Percentiles rank a stretch among this genome's conserved stretches.
Conservation (phyloP, 2,888 invertebrate genomes). For the Timandra comae region DNA sequence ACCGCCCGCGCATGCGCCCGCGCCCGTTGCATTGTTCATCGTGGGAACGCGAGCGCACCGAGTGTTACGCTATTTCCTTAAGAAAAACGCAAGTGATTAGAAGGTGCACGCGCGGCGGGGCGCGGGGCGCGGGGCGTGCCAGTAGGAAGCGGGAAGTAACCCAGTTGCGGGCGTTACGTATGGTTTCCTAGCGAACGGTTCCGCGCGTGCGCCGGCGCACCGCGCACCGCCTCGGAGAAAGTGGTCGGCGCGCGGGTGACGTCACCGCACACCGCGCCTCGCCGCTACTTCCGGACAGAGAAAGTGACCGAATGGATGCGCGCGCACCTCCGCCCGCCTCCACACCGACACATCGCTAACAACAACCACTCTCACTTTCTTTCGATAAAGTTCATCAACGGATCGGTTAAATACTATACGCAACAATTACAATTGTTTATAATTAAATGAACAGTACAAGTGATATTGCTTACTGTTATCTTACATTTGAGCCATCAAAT, state of each 20-base stretch:
- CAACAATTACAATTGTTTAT: no score
- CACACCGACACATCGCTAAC: slow-evolving; percentile 6
- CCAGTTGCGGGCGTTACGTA: slow-evolving; percentile 52
- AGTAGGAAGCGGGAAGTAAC: slow-evolving; percentile 66
- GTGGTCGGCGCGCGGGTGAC: not conserved
- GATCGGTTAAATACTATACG: no score
- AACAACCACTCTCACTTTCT: slow-evolving; percentile 27
- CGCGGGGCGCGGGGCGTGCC: slow-evolving; percentile 3
- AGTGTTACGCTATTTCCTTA: slow-evolving; percentile 31
- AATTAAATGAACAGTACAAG: no score
- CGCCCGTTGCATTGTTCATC: no score
- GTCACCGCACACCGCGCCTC: slow-evolving; percentile 5
- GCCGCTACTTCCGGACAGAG: slow-evolving; percentile 7
- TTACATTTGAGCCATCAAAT: no score
- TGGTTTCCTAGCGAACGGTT: slow-evolving; percentile 48
- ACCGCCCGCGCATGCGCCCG: no score
- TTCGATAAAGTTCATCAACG: slow-evolving; percentile 5
- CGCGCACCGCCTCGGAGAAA: not conserved
- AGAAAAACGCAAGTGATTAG: slow-evolving; percentile 35
- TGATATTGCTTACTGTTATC: no score
- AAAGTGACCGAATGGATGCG: slow-evolving; percentile 18
- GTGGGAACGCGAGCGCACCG: slow-evolving; percentile 29
- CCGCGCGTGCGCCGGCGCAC: slow-evolving; percentile 30
- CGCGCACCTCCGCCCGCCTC: not conserved
- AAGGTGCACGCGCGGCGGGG: slow-evolving; percentile 11